phyloP scores from a whole-genome alignment of 2,797 vertebrate species.

The Myotis daubentonii region DNA sequence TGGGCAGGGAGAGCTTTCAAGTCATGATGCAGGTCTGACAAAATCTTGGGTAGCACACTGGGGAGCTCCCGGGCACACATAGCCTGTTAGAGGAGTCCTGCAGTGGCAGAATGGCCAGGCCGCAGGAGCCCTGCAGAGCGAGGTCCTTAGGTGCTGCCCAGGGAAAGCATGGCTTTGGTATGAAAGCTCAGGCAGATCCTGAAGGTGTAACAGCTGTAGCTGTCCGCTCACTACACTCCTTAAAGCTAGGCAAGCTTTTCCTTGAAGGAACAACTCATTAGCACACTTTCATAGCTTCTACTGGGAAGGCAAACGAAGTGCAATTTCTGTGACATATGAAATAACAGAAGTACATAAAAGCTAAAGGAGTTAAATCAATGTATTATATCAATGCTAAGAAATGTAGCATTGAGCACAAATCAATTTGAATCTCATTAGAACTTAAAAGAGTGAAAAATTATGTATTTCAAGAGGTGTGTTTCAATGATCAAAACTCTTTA shows the following conservation, averaged over 20 bases:
- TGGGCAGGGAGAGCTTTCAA: not conserved
- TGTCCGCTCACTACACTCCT: not conserved
- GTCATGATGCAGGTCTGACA: not conserved
- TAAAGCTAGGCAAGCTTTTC: not conserved
- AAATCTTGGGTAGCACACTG: not conserved
- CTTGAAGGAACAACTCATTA: not conserved
- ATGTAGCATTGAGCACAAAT: not conserved
- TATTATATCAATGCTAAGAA: not conserved
- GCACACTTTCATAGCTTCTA: not conserved
- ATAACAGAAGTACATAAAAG: not conserved
- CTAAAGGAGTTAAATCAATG: not conserved
- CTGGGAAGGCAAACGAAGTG: not conserved
- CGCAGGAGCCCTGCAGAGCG: not conserved
- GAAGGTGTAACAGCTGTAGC: not conserved
- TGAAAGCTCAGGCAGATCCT: not conserved
- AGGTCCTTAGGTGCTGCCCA: not conserved
- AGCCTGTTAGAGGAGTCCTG: not conserved
- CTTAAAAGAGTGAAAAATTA: slow-evolving; percentile 8
- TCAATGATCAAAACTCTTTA: not conserved
- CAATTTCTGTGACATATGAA: not conserved
- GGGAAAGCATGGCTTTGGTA: not conserved
- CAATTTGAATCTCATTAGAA: slow-evolving; percentile 8
- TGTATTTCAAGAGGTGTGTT: not conserved
- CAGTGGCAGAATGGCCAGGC: not conserved
- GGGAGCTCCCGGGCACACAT: not conserved